Evolutionary conservation across 2,888 invertebrate species (phyloP).

Genomic region (Lasioglossum morio): DNA sequence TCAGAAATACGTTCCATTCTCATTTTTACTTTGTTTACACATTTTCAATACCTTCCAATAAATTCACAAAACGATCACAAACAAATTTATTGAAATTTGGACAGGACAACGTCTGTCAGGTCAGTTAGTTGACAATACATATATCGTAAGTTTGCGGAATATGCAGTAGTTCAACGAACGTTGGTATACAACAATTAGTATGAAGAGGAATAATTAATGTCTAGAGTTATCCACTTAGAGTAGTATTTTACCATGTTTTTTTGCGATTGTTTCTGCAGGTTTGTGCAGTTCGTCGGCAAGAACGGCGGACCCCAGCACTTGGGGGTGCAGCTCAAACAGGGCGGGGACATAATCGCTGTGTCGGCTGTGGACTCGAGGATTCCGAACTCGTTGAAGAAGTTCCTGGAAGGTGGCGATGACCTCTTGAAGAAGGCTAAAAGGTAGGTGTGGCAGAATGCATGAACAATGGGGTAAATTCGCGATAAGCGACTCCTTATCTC

Average conservation of each 20-base stretch:
- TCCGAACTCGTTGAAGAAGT: slow-evolving; percentile 86
- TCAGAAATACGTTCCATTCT: too few species aligned
- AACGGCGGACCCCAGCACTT: slow-evolving; percentile 87
- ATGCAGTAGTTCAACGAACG: too few species aligned
- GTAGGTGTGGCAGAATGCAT: slow-evolving; percentile 76
- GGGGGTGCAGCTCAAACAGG: slow-evolving; percentile 88
- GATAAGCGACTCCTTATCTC: slow-evolving; percentile 17
- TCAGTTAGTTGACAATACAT: too few species aligned
- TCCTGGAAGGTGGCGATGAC: slow-evolving; percentile 85
- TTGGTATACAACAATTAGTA: neutral
- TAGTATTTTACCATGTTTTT: neutral
- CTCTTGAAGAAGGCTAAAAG: slow-evolving; percentile 86
- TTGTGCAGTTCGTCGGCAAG: slow-evolving; percentile 89
- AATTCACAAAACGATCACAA: too few species aligned
- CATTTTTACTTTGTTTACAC: too few species aligned
- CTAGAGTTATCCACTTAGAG: neutral
- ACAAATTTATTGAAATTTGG: too few species aligned
- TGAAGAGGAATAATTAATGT: neutral
- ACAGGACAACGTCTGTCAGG: too few species aligned
- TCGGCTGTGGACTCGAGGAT: slow-evolving; percentile 86
- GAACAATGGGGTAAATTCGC: neutral
- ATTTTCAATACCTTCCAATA: too few species aligned
- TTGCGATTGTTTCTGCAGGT: slow-evolving; percentile 83
- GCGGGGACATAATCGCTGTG: slow-evolving; percentile 89
- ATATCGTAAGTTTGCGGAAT: too few species aligned